Base-by-base conservation (phyloP, 2,797 vertebrate species). In the Sebastes itinus region DNA sequence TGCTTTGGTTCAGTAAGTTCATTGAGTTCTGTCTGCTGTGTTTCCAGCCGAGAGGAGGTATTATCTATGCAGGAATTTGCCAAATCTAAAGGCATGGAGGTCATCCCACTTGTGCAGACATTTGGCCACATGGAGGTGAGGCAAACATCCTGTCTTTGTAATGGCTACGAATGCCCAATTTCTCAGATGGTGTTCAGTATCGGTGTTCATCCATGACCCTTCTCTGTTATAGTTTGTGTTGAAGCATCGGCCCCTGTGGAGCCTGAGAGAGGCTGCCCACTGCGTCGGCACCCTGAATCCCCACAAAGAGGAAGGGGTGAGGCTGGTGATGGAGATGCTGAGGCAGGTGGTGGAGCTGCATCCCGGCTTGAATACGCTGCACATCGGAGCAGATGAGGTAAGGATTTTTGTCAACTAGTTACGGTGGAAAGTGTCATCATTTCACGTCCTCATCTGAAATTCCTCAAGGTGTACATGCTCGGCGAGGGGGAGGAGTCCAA, bases 41-140 rank as follows among this genome's bases (percentile, higher is more conserved):
- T 76, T 89, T 86, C 32, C 84, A 99, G 98, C 83, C 95, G 83
- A 6, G 84, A 94, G 1, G 97, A 99, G 70, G 89, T 99, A 32
- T 71, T 90, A 10, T 95, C 93, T 12, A 91, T 99, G 86, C 95
- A 98, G 91, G 89, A 93, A 3, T 88, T 88, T 85, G 97, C 97
- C 5, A 90, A 81, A 55, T 93, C 91, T 2, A 96, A 89, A 32
- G 92, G 95, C 18, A 91, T 99, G 73, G 97, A 98, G 68, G 94
- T 98, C 64, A 95, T 99, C 84, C 98, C 98, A 2, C 92, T 99
- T 33, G 96, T 99, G 72, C 98, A 99, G 94, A 98, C 96, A 0
- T 99, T 98, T 64, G 98, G 98, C 64, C 98, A 99, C 93, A 97
- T 99, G 97, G 98, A 99, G 96, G 98, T 99, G 86, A 96, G 95